Base-by-base conservation (phyloP, 2,113 vertebrate species). In the Xiphophorus hellerii region DNA sequence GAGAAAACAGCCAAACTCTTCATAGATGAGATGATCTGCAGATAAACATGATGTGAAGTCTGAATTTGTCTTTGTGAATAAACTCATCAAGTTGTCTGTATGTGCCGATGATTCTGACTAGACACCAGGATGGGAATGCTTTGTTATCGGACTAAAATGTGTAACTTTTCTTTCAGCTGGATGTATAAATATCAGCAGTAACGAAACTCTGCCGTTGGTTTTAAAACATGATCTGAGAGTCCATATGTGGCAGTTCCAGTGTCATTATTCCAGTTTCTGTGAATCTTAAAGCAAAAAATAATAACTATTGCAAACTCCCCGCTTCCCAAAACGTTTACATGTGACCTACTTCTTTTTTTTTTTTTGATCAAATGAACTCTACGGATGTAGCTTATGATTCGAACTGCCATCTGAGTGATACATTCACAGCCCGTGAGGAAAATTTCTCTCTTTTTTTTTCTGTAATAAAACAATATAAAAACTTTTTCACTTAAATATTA, bases 391-490 rank as follows among this genome's bases (percentile, higher is more conserved):
- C 82, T 60, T 77, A 37, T 76, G 28, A 84, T 73, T 73, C 39
- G 31, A 79, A 62, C 66, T n/a, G 61, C 80, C 54, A n/a, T 77
- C 76, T 65, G 54, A 70, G 69, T 51, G 73, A 79, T 88, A 85
- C 86, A 87, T 87, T 89, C 86, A 80, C 77, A 76, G 80, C 87
- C 82, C 65, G 35, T 63, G 72, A 80, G 71, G 69, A 80, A 81
- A 68, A 20, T 15, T 29, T 69, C n/a, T 79, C 69, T 77, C 65
- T 65, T 80, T 64, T 80, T 64, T 80, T 64, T 74, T 79, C 79
- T 84, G 72, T 86, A 90, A 83, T 93, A 93, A 92, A 92, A 93
- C 71, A 81, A 89, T 87, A 85, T 91, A 93, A 93, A 92, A 93
- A 85, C 25, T 58, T 58, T 58, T 58, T 58, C 75, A 84, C 75